Percentiles rank a stretch among this genome's conserved stretches.
Conservation (phyloP, 2,113 vertebrate species). For the Brachyhypopomus occidentalis region DNA sequence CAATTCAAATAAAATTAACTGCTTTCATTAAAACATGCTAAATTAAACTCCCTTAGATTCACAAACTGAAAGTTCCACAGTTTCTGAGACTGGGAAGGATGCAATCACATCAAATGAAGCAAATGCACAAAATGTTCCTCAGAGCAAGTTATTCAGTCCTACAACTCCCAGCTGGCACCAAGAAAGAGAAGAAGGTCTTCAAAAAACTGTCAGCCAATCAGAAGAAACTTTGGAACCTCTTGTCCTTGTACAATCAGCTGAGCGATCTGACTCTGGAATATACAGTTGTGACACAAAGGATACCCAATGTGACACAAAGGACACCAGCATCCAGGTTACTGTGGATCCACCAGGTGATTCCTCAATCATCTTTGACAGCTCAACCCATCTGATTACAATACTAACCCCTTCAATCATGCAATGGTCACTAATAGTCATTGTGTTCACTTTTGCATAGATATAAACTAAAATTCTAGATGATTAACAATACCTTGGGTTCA, state of each 20-base stretch:
- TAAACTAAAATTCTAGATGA: slow-evolving; percentile 17
- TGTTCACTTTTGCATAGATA: slow-evolving; percentile 44
- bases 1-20: slow-evolving; percentile 13
- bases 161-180: slow-evolving; percentile 66
- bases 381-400: slow-evolving; percentile 54
- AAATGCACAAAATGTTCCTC: slow-evolving; percentile 63
- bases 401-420: slow-evolving; percentile 62
- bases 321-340: slow-evolving; percentile 69
- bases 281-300: slow-evolving; percentile 73
- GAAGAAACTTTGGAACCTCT: slow-evolving; percentile 68
- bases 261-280: slow-evolving; percentile 68
- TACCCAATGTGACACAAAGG: slow-evolving; percentile 71
- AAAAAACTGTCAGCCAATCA: slow-evolving; percentile 67
- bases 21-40: slow-evolving; percentile 46
- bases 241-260: slow-evolving; percentile 68
- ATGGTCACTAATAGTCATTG: slow-evolving; percentile 62
- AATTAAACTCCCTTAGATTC: slow-evolving; percentile 71
- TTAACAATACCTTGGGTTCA: neutral
- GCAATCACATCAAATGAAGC: slow-evolving; percentile 58
- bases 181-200: slow-evolving; percentile 63
- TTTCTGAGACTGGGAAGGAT: slow-evolving; percentile 66
- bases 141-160: slow-evolving; percentile 67
- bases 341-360: slow-evolving; percentile 76
- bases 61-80: slow-evolving; percentile 64
- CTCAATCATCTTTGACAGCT: slow-evolving; percentile 52